A percentile compares a stretch with the other conserved stretches of the same genome.
Evolutionary conservation across 2,113 vertebrate genomes (phyloP).

Genomic region (Albula glossodonta): DNA sequence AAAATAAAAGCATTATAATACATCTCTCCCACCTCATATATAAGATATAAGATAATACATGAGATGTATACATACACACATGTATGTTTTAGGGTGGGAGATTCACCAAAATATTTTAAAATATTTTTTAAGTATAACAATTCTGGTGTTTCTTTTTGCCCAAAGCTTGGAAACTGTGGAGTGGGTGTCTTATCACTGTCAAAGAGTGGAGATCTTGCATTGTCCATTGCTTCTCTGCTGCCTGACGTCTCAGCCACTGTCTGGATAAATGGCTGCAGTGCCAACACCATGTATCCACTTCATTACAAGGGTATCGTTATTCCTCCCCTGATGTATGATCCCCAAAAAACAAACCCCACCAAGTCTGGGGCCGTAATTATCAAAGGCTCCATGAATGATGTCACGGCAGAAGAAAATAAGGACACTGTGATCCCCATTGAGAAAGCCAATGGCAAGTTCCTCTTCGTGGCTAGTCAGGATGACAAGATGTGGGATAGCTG

Average conservation of each 20-base stretch:
- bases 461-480: constrained; percentile 78
- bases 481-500: constrained; percentile 87
- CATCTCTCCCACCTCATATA: too few relatives aligned
- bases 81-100: too few relatives aligned
- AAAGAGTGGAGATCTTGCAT: constrained; percentile 78
- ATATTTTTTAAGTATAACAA: too few relatives aligned
- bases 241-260: constrained; percentile 77
- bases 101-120: too few relatives aligned
- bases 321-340: constrained; percentile 53
- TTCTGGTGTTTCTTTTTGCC: too few relatives aligned
- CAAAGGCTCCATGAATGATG: constrained; percentile 61
- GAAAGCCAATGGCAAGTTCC: constrained; percentile 74
- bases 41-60: too few relatives aligned
- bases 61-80: too few relatives aligned
- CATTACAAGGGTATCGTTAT: constrained; percentile 69
- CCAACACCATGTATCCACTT: constrained; percentile 58
- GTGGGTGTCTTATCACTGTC: constrained; percentile 84
- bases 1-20: too few relatives aligned
- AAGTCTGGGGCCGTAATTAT: constrained; percentile 69
- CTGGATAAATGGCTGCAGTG: constrained; percentile 76
- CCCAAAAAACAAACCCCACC: constrained; percentile 39
- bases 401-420: constrained; percentile 54
- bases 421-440: constrained; percentile 80
- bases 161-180: constrained; percentile 35
- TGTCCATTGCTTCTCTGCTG: constrained; percentile 83